phyloP scores from a whole-genome alignment of 2,113 vertebrate species.

The Gnathonemus echidnorhynchus region DNA sequence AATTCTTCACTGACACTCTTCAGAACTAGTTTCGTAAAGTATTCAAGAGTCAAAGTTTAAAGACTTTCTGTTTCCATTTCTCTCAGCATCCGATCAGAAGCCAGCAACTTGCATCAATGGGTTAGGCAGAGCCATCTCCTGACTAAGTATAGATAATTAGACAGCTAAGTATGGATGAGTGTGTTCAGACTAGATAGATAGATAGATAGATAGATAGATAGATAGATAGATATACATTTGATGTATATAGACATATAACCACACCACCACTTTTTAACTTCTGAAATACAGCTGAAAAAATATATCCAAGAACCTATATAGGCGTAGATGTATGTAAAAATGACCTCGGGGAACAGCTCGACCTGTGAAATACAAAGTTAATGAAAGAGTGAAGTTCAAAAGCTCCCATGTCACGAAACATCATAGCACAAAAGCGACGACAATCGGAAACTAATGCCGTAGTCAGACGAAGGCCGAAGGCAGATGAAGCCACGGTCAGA shows the following conservation, averaged over 20 bases:
- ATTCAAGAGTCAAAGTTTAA: neutral
- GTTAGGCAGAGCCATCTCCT: neutral
- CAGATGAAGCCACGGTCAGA: neutral
- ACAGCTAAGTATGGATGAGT: neutral
- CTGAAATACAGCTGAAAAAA: neutral
- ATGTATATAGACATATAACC: neutral
- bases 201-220: neutral
- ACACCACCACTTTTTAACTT: neutral
- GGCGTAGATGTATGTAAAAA: neutral
- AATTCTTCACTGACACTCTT: neutral
- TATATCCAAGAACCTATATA: neutral
- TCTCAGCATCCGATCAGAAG: neutral
- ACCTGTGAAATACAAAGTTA: constrained; percentile 2
- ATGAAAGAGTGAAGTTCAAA: constrained; percentile 5
- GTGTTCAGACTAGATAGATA: neutral
- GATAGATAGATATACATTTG: neutral
- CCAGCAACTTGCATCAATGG: neutral
- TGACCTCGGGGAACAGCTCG: neutral
- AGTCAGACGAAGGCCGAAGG: neutral
- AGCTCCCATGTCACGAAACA: neutral
- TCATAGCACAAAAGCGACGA: too few species aligned
- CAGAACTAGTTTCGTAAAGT: neutral
- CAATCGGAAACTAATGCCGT: neutral
- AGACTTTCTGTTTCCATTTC: neutral
- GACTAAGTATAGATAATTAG: neutral